phyloP scores from a whole-genome alignment of 2,888 invertebrate species.

The Chrysolina americana region DNA sequence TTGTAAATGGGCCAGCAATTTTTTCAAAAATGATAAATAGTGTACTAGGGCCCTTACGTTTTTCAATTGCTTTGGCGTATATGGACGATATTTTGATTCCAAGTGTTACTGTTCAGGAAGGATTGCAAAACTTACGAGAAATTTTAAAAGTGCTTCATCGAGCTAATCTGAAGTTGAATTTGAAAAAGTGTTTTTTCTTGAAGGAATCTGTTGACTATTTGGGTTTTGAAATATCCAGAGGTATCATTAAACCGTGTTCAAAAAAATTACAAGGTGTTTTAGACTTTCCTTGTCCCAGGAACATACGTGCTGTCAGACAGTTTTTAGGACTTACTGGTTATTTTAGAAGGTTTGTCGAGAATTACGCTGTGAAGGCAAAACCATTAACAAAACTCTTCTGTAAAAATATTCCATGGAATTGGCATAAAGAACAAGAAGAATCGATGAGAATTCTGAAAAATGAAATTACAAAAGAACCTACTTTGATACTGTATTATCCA shows the following conservation, averaged over 20 bases:
- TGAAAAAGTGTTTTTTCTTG: conserved; percentile 5
- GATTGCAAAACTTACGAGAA: too few relatives aligned
- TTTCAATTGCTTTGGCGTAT: too few relatives aligned
- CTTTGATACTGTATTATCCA: neutral
- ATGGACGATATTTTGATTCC: too few relatives aligned
- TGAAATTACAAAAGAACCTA: neutral
- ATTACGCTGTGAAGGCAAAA: neutral
- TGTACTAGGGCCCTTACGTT: too few relatives aligned
- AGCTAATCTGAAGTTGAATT: conserved; percentile 12
- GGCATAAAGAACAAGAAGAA: neutral
- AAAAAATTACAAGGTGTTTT: conserved; percentile 2
- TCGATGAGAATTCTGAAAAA: neutral
- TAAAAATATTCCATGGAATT: neutral
- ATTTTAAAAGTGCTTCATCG: neutral
- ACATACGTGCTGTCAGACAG: neutral
- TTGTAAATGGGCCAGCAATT: too few relatives aligned
- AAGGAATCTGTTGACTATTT: neutral
- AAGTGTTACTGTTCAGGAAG: too few relatives aligned
- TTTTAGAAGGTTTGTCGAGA: neutral
- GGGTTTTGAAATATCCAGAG: conserved; percentile 2
- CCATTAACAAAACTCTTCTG: neutral
- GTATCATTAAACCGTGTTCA: neutral
- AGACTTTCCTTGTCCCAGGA: conserved; percentile 2
- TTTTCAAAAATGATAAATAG: too few relatives aligned
- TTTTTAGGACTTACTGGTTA: too few relatives aligned